phyloP scores from a whole-genome alignment of 1,140 invertebrate genomes.

The Eciton burchellii region DNA sequence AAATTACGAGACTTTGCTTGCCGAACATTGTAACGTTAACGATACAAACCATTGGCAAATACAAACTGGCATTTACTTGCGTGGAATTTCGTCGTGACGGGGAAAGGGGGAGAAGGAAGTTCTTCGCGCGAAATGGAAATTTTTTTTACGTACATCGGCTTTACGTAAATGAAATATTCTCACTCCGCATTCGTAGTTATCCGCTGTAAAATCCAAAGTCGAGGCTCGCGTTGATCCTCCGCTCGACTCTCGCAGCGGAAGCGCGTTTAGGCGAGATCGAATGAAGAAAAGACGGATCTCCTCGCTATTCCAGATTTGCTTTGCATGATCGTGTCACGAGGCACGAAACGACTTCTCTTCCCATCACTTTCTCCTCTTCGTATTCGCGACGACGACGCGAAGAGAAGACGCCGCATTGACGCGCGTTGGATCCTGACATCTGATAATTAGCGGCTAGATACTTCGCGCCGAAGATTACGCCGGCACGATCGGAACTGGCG shows the following conservation, averaged over 20 bases:
- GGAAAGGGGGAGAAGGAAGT: neutral
- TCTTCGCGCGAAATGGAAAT: neutral
- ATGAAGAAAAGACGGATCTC: neutral
- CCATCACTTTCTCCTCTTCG: neutral
- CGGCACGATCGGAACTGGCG: slow-evolving; percentile 36
- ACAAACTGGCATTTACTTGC: neutral
- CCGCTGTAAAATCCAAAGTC: neutral
- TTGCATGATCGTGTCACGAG: slow-evolving; percentile 65
- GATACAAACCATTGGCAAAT: too few relatives aligned
- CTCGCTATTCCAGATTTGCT: neutral
- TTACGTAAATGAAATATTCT: too few relatives aligned
- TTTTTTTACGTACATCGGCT: neutral
- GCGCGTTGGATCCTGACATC: neutral
- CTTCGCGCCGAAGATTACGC: neutral
- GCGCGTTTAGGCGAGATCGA: neutral
- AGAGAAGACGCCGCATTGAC: neutral
- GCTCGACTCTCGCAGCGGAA: neutral
- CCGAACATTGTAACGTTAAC: slow-evolving; percentile 11
- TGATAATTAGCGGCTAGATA: slow-evolving; percentile 41
- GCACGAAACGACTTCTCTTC: slow-evolving; percentile 57
- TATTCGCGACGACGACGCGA: slow-evolving; percentile 4
- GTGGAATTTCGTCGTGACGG: slow-evolving; percentile 43
- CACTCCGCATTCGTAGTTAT: too few relatives aligned
- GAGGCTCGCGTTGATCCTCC: neutral
- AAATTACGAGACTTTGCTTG: neutral